Evolutionary conservation across 2,113 vertebrate genomes (phyloP).

Genomic region (Planiliza haematocheilus): DNA sequence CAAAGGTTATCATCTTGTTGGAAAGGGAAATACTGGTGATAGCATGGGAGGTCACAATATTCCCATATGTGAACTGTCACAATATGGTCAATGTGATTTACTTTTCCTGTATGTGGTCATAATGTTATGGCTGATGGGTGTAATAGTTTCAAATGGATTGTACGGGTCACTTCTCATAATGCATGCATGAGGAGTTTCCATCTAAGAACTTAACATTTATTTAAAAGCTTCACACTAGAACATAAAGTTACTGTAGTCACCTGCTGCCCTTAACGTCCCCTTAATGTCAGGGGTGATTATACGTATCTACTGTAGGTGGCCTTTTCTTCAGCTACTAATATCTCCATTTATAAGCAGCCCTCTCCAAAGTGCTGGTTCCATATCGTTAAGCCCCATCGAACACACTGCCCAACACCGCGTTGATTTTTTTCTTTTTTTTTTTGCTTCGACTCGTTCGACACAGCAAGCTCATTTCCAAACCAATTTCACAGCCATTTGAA

Average conservation of each 20-base stretch:
- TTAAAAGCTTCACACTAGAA: not conserved
- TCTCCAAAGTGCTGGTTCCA: slow-evolving; percentile 7
- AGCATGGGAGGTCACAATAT: not conserved
- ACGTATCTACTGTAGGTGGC: not conserved
- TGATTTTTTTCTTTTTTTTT: slow-evolving; percentile 1
- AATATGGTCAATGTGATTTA: no score
- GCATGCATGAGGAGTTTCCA: not conserved
- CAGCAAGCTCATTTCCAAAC: slow-evolving; percentile 58
- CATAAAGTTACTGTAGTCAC: not conserved
- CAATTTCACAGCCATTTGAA: slow-evolving; percentile 72
- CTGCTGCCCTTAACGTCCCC: not conserved
- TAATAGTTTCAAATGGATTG: not conserved
- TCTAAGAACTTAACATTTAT: not conserved
- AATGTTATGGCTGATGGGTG: no score
- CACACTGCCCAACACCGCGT: slow-evolving; percentile 1
- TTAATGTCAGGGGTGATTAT: slow-evolving; percentile 47
- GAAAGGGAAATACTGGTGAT: no score
- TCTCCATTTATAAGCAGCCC: slow-evolving; percentile 7
- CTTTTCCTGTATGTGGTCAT: no score
- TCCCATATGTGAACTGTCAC: no score
- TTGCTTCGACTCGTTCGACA: slow-evolving; percentile 30
- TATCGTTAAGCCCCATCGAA: slow-evolving; percentile 42
- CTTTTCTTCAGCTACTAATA: slow-evolving; percentile 17
- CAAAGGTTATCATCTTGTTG: no score
- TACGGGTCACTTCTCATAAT: not conserved